Conservation (phyloP, 2,797 vertebrate genomes). For the Pseudopleuronectes americanus region DNA sequence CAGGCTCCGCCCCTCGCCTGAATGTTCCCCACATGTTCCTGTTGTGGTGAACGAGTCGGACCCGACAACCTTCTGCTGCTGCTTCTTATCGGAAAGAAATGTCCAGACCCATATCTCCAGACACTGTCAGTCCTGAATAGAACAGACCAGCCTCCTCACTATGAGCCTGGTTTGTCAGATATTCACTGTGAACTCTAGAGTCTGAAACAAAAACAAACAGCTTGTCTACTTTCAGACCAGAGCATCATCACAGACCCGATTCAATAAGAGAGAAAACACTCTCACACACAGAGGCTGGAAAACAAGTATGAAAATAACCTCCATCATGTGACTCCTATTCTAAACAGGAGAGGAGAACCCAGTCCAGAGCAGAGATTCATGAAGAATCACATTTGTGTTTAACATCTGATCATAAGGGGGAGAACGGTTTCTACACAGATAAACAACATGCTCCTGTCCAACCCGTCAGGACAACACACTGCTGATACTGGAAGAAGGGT, state of each 20-base stretch:
- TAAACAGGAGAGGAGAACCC: constrained; percentile 2
- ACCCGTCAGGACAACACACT: not conserved
- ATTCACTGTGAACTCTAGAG: too few relatives aligned
- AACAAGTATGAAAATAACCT: constrained; percentile 35
- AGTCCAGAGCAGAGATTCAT: not conserved
- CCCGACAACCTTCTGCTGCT: too few relatives aligned
- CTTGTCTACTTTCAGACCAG: constrained; percentile 24
- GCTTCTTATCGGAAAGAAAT: too few relatives aligned
- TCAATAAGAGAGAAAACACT: constrained; percentile 37
- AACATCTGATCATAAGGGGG: not conserved
- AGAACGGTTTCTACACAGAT: not conserved
- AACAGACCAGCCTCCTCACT: constrained; percentile 1
- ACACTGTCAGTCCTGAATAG: not conserved
- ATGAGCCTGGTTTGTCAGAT: too few relatives aligned
- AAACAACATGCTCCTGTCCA: not conserved
- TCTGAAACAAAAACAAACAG: constrained; percentile 3
- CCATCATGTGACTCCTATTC: constrained; percentile 31
- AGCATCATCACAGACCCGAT: constrained; percentile 36
- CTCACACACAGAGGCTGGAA: not conserved
- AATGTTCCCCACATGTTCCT: too few relatives aligned
- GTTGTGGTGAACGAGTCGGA: too few relatives aligned
- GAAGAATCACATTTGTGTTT: not conserved
- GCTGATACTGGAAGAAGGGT: not conserved
- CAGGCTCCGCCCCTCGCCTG: too few relatives aligned
- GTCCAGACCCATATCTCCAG: too few relatives aligned